Evolutionary conservation across 2,113 vertebrate species (phyloP).

Genomic region (Leucosticte australis): DNA sequence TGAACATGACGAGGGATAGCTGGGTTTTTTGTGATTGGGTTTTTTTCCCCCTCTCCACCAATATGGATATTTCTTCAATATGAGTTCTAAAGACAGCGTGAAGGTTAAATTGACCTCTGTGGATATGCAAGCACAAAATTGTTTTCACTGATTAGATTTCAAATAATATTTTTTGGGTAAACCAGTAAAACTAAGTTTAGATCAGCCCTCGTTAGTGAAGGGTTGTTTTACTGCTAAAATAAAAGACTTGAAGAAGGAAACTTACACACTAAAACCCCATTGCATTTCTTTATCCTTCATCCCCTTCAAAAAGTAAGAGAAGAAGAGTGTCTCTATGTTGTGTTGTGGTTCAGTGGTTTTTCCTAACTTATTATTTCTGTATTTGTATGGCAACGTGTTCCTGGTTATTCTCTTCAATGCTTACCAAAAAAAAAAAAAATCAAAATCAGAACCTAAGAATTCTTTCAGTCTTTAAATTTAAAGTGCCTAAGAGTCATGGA

Average conservation of each 20-base stretch:
- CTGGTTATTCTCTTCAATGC: background rate
- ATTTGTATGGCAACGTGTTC: background rate
- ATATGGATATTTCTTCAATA: background rate
- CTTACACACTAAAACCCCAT: background rate
- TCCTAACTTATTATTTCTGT: background rate
- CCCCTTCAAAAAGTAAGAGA: background rate
- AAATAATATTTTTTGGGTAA: background rate
- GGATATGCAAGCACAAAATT: background rate
- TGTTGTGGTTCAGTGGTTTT: background rate
- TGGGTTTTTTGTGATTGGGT: background rate
- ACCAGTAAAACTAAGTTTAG: background rate
- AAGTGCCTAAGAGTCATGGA: background rate
- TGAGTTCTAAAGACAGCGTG: background rate
- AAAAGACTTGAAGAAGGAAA: background rate
- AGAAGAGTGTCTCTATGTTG: background rate
- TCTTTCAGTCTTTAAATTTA: background rate
- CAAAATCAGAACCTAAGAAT: background rate
- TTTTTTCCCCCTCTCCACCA: accelerated
- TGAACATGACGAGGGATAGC: background rate
- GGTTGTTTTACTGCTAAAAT: background rate
- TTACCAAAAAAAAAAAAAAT: background rate
- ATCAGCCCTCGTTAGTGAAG: background rate
- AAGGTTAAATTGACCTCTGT: background rate
- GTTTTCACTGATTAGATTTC: background rate
- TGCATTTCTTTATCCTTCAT: background rate